phyloP scores from a whole-genome alignment of 1,140 invertebrate genomes.

The Oscheius sp. region DNA sequence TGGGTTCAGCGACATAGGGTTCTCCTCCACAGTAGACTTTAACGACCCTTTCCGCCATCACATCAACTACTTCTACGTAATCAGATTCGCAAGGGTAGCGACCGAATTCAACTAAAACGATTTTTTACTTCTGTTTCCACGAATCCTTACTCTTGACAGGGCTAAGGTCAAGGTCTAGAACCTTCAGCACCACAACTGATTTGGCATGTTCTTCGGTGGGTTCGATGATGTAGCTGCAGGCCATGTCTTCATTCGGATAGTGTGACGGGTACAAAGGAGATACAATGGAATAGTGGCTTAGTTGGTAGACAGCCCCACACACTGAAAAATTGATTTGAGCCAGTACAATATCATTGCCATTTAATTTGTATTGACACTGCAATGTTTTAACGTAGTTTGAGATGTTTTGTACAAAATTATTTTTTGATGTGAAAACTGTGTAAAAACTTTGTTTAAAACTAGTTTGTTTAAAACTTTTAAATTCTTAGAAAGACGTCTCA shows the following conservation, averaged over 20 bases:
- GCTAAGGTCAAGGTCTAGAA: slow-evolving; percentile 6
- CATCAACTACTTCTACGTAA: slow-evolving; percentile 55
- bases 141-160: slow-evolving; percentile 32
- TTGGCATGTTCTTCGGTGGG: slow-evolving; percentile 38
- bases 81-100: slow-evolving; percentile 45
- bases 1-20: slow-evolving; percentile 9
- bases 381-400: no score
- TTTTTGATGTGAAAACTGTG: no score
- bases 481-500: no score
- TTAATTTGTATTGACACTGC: no score
- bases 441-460: no score
- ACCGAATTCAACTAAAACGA: slow-evolving; percentile 30
- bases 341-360: not conserved
- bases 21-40: slow-evolving; percentile 39
- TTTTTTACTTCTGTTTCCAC: not conserved
- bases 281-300: slow-evolving; percentile 54
- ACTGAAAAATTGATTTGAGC: slow-evolving; percentile 29
- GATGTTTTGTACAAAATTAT: no score
- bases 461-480: no score
- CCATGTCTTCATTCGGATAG: slow-evolving; percentile 55
- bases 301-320: slow-evolving; percentile 46
- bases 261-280: slow-evolving; percentile 54
- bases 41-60: slow-evolving; percentile 36
- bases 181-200: slow-evolving; percentile 47
- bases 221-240: slow-evolving; percentile 52